Evolutionary conservation across 2,888 invertebrate species (phyloP).

Genomic region (Cactoblastis cactorum): DNA sequence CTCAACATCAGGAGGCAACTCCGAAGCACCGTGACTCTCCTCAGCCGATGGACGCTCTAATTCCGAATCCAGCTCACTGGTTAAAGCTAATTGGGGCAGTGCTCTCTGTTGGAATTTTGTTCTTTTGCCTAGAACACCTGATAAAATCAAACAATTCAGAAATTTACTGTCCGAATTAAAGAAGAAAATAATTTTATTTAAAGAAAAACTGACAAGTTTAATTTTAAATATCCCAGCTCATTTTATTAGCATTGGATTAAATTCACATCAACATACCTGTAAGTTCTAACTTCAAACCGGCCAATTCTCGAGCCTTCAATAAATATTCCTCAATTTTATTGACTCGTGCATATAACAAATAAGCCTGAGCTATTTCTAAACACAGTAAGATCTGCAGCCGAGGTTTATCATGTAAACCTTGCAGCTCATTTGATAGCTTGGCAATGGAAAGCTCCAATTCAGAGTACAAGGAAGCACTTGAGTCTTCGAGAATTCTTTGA

Average conservation of each 20-base stretch:
- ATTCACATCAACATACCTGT: constrained; percentile 83
- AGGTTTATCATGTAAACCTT: constrained; percentile 40
- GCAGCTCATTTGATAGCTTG: constrained; percentile 60
- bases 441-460: constrained; percentile 75
- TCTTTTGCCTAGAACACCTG: constrained; percentile 91
- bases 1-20: constrained; percentile 82
- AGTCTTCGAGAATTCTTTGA: constrained; percentile 87
- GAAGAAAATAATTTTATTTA: too few species aligned
- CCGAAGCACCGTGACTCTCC: constrained; percentile 67
- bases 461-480: constrained; percentile 82
- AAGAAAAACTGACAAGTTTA: too few species aligned
- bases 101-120: constrained; percentile 92
- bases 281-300: constrained; percentile 84
- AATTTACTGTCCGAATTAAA: too few species aligned
- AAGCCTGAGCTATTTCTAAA: constrained; percentile 82
- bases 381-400: constrained; percentile 63
- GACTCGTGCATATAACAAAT: constrained; percentile 86
- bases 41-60: constrained; percentile 63
- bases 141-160: too few species aligned
- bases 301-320: constrained; percentile 78
- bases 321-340: constrained; percentile 85
- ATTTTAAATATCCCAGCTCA: too few species aligned
- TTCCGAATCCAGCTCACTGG: constrained; percentile 73
- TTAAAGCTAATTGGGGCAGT: constrained; percentile 89
- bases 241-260: too few species aligned